Percentiles rank a stretch among this genome's conserved stretches.
Conservation (phyloP, 2,113 vertebrate species). For the Misgurnus mizolepis region DNA sequence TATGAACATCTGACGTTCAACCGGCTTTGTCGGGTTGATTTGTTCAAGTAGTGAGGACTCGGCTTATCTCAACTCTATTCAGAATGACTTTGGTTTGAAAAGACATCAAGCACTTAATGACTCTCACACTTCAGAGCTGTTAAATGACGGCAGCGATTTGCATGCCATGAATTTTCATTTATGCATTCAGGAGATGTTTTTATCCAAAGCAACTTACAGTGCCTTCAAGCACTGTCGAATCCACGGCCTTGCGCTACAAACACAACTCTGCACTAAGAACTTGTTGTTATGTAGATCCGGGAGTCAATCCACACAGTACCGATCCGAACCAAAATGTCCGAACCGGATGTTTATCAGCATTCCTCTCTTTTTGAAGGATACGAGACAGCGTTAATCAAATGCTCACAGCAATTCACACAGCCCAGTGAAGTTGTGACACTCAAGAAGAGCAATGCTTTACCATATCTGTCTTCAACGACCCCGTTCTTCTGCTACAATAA, state of each 20-base stretch:
- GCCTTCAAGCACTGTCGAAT: too few species aligned
- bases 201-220: too few species aligned
- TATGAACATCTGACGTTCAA: background rate
- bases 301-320: too few species aligned
- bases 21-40: background rate
- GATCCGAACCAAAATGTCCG: background rate
- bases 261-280: too few species aligned
- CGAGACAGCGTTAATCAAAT: background rate
- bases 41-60: background rate
- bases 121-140: too few species aligned
- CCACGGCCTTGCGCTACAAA: too few species aligned
- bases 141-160: too few species aligned
- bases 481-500: too few species aligned
- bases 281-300: too few species aligned
- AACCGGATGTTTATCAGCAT: background rate
- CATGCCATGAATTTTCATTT: too few species aligned
- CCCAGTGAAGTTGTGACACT: background rate
- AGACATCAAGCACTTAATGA: background rate
- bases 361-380: constrained; percentile 15
- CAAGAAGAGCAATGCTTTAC: background rate
- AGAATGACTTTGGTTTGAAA: background rate
- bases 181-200: too few species aligned
- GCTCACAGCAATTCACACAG: background rate
- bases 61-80: background rate
- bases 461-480: background rate